Conservation (phyloP, 2,888 invertebrate genomes). For the Diploptera punctata region DNA sequence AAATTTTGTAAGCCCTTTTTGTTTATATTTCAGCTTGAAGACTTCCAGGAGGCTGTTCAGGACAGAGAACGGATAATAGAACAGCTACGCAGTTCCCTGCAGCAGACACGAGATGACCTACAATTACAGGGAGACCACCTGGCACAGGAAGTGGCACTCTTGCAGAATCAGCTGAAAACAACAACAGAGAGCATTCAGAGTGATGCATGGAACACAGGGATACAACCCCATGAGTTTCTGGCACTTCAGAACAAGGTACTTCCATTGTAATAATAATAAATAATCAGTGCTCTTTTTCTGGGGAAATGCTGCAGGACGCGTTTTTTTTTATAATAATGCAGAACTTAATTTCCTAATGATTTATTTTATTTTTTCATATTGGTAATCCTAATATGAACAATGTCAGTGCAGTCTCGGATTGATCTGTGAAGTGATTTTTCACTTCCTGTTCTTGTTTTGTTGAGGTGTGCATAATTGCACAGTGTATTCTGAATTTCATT, state of each 20-base stretch:
- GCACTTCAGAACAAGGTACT: constrained; percentile 33
- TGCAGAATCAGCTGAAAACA: constrained; percentile 59
- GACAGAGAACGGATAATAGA: constrained; percentile 75
- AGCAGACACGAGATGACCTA: constrained; percentile 69
- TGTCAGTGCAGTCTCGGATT: too few relatives aligned
- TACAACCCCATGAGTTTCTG: constrained; percentile 36
- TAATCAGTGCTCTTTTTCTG: too few relatives aligned
- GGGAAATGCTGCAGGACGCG: too few relatives aligned
- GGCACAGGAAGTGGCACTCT: constrained; percentile 62
- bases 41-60: constrained; percentile 72
- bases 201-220: constrained; percentile 39
- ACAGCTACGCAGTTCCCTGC: constrained; percentile 72
- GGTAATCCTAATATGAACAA: too few relatives aligned
- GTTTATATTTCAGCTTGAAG: constrained; percentile 65
- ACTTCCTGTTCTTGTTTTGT: too few relatives aligned
- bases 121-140: constrained; percentile 67
- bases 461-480: too few relatives aligned
- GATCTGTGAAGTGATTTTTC: too few relatives aligned
- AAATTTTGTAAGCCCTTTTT: not conserved
- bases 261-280: too few relatives aligned
- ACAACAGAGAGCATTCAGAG: constrained; percentile 54
- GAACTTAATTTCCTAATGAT: too few relatives aligned
- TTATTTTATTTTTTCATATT: too few relatives aligned
- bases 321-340: too few relatives aligned
- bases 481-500: too few relatives aligned